Percentiles rank a stretch among this genome's conserved stretches.
phyloP scores from a whole-genome alignment of 2,113 vertebrate species.

The Xenopus borealis region DNA sequence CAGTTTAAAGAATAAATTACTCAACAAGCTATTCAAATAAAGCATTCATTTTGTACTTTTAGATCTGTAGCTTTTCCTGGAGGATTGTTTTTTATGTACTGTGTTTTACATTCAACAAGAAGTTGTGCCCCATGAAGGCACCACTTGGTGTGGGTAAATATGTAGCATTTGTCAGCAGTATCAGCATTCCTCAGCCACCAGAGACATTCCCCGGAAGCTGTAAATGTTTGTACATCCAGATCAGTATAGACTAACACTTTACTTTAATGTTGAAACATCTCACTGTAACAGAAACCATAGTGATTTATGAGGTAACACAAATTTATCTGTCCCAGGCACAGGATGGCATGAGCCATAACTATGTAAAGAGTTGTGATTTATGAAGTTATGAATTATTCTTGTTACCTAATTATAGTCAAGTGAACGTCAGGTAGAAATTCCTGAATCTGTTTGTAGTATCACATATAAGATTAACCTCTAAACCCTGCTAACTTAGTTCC shows the following conservation, averaged over 20 bases:
- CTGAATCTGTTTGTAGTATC: neutral
- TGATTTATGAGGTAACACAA: constrained; percentile 11
- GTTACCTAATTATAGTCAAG: constrained; percentile 3
- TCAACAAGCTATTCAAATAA: no score
- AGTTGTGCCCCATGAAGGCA: no score
- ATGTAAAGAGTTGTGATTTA: constrained; percentile 13
- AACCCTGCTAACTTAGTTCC: neutral
- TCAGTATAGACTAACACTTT: neutral
- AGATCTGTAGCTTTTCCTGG: no score
- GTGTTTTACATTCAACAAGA: no score
- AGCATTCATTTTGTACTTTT: no score
- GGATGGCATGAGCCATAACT: neutral
- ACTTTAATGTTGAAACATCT: neutral
- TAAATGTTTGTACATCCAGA: constrained; percentile 5
- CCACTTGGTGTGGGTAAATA: neutral
- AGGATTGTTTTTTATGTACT: no score
- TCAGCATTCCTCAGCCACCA: constrained; percentile 20
- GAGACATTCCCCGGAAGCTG: constrained; percentile 18
- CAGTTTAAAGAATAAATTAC: no score
- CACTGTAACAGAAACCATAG: neutral
- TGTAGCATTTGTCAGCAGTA: constrained; percentile 9
- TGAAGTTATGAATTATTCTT: constrained; percentile 23
- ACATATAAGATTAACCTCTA: neutral
- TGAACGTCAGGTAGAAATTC: constrained; percentile 22
- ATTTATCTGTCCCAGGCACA: constrained; percentile 2